Evolutionary conservation across 2,797 vertebrate species (phyloP).

Genomic region (Oceanodroma leucorhoa): DNA sequence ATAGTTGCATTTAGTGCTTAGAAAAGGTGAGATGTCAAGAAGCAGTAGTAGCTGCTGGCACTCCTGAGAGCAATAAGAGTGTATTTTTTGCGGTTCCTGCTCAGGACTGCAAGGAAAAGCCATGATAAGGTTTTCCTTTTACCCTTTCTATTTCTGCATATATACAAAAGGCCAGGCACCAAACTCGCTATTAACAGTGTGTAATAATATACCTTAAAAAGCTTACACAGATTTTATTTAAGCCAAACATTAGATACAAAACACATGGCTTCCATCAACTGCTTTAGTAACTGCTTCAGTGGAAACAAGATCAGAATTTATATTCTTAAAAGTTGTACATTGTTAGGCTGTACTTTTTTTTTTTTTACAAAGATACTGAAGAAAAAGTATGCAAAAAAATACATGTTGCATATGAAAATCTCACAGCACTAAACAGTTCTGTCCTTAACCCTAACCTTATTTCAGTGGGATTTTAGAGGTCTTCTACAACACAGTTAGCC

Average conservation of each 20-base stretch:
- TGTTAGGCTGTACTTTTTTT: background rate
- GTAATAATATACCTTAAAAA: background rate
- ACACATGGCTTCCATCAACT: background rate
- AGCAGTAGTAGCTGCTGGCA: background rate
- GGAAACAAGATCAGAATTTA: background rate
- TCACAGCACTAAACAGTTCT: background rate
- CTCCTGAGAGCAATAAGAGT: background rate
- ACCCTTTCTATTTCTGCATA: background rate
- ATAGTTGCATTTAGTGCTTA: background rate
- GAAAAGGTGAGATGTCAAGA: background rate
- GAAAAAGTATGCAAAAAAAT: background rate
- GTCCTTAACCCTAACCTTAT: background rate
- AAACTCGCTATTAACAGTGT: background rate
- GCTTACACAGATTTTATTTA: background rate
- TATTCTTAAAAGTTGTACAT: background rate
- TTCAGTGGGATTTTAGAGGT: background rate
- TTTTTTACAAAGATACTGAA: background rate
- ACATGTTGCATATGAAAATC: background rate
- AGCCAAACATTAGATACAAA: background rate
- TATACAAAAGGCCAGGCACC: background rate
- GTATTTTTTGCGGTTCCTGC: background rate
- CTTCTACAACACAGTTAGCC: background rate
- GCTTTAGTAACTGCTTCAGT: background rate
- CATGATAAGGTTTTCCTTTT: background rate
- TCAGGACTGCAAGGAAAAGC: background rate